Percentiles rank a stretch among this genome's conserved stretches.
Evolutionary conservation across 2,797 vertebrate species (phyloP).

Genomic region (Gymnothorax reevesii): DNA sequence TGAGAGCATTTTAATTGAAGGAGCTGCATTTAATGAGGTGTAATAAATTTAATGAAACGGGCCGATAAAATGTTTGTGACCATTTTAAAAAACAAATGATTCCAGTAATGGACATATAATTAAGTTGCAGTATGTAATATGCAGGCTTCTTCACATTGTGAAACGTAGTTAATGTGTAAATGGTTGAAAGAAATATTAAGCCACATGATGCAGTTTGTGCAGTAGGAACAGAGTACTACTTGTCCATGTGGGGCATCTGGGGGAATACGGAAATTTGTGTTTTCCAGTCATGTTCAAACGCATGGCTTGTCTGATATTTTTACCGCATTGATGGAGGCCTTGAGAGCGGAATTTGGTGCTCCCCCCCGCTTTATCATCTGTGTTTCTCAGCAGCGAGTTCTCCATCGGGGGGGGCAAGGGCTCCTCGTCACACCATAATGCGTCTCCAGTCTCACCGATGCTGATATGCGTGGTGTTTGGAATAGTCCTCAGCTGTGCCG

Average conservation of each 20-base stretch:
- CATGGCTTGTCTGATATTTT: background rate
- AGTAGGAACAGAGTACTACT: background rate
- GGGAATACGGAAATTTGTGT: background rate
- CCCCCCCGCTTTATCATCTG: background rate
- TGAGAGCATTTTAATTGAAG: conserved; percentile 22
- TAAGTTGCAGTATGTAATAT: background rate
- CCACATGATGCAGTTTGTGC: background rate
- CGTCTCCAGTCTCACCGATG: background rate
- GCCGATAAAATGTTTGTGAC: conserved; percentile 4
- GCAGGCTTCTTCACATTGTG: background rate
- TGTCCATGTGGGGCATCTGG: background rate
- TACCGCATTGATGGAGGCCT: background rate
- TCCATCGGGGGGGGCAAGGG: background rate
- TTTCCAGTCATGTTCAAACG: background rate
- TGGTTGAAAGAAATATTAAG: too few relatives aligned
- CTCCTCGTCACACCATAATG: background rate
- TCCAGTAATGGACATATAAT: conserved; percentile 8
- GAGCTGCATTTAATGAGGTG: conserved; percentile 20
- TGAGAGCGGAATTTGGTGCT: background rate
- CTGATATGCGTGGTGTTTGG: background rate
- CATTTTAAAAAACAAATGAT: conserved; percentile 22
- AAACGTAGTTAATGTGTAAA: too few relatives aligned
- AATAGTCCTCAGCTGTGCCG: conserved; percentile 14
- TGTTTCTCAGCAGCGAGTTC: background rate
- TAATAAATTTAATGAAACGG: conserved; percentile 22